These are phyloP conservation scores for Blera fallax DNA, from an alignment of 2,888 invertebrate species.

Conservation along the genomic window DNA sequence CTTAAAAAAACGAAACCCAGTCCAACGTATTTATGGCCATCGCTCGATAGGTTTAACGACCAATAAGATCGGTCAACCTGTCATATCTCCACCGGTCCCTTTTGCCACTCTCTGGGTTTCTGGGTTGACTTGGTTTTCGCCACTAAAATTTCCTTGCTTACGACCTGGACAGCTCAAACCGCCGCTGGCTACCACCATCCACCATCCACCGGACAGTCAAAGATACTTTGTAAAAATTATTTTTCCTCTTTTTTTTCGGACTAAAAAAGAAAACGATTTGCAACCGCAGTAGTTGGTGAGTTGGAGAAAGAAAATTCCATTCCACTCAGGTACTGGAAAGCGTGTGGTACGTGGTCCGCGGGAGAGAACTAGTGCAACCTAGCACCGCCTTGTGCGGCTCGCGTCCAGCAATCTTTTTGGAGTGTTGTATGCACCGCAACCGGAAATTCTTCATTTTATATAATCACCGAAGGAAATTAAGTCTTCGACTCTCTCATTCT, in stretches of 20 bases:
- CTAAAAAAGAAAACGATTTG: neutral
- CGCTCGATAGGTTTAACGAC: neutral
- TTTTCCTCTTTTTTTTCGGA: neutral
- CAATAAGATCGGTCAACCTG: neutral
- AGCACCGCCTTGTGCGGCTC: slow-evolving; percentile 12
- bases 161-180: slow-evolving; percentile 2
- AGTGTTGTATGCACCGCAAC: slow-evolving; percentile 39
- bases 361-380: slow-evolving; percentile 27
- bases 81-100: slow-evolving; percentile 5
- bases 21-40: slow-evolving; percentile 15
- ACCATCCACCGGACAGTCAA: neutral
- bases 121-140: neutral
- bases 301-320: slow-evolving; percentile 19
- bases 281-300: neutral
- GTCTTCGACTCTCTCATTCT: slow-evolving; percentile 16
- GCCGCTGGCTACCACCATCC: no score
- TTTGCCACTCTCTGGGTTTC: neutral
- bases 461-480: slow-evolving; percentile 47
- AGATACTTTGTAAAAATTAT: slow-evolving; percentile 14
- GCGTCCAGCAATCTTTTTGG: neutral
- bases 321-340: slow-evolving; percentile 2
- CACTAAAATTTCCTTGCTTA: neutral
- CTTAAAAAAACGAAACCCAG: neutral
- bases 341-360: neutral
- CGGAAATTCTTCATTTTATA: slow-evolving; percentile 66